Evolutionary conservation across 2,888 invertebrate species (phyloP).

Genomic region (Xylophagus ater): DNA sequence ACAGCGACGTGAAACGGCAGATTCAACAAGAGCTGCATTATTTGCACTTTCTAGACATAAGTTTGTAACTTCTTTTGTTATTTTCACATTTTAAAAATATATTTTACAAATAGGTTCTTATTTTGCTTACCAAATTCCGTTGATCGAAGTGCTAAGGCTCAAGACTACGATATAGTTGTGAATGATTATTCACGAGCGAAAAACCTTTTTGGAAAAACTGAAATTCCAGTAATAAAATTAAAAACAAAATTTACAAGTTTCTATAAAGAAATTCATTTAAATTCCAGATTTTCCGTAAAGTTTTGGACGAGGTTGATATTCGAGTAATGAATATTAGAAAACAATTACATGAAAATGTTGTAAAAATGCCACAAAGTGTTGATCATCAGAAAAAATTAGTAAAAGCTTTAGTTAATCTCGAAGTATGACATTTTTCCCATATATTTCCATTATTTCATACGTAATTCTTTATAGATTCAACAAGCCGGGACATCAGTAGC

Average conservation of each 20-base stretch:
- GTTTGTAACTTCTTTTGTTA: no score
- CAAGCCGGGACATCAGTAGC: conserved; percentile 30
- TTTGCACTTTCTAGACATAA: conserved; percentile 86
- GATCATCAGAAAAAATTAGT: conserved; percentile 94
- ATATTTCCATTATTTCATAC: conserved; percentile 19
- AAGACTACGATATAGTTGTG: conserved; percentile 93
- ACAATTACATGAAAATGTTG: conserved; percentile 69
- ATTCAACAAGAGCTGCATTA: conserved; percentile 89
- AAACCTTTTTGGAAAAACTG: conserved; percentile 88
- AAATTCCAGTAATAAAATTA: conserved; percentile 69
- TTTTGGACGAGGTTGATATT: conserved; percentile 82
- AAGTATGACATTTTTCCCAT: conserved; percentile 38
- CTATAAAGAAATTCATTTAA: no score
- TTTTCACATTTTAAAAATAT: not conserved
- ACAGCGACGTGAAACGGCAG: conserved; percentile 85
- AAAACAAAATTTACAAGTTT: conserved; percentile 10
- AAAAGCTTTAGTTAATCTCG: conserved; percentile 62
- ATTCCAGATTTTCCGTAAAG: conserved; percentile 77
- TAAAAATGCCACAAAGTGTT: conserved; percentile 81
- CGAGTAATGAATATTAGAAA: conserved; percentile 72
- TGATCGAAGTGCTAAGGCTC: conserved; percentile 83
- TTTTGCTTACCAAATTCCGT: conserved; percentile 93
- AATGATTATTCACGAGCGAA: conserved; percentile 96
- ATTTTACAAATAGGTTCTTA: conserved; percentile 44
- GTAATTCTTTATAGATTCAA: conserved; percentile 22